Conservation (phyloP, 2,888 invertebrate species). For the Synergus japonicus region DNA sequence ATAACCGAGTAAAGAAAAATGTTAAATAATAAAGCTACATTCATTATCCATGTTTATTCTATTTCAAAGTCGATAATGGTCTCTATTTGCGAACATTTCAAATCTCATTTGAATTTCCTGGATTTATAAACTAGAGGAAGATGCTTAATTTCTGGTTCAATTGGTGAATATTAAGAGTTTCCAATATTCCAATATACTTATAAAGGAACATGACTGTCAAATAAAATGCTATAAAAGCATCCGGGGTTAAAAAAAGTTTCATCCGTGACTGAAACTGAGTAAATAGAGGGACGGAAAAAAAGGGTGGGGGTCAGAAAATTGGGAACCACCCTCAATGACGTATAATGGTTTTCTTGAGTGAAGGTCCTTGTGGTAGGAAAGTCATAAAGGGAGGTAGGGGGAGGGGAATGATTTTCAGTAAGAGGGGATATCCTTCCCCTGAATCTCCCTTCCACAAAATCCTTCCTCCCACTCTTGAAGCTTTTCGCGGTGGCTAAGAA, state of each 20-base stretch:
- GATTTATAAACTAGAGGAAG: no score
- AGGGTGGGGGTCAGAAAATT: neutral
- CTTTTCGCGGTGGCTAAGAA: conserved; percentile 31
- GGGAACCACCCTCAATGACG: neutral
- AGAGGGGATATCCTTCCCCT: neutral
- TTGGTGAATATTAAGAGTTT: no score
- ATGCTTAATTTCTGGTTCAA: no score
- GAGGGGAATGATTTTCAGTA: neutral
- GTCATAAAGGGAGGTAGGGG: neutral
- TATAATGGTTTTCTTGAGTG: neutral
- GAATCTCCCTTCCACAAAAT: neutral
- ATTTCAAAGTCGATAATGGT: no score
- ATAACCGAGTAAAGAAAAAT: no score
- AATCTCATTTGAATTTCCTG: no score
- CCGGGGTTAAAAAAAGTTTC: neutral
- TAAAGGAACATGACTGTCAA: neutral
- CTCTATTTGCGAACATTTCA: no score
- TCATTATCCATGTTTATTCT: no score
- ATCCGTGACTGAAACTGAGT: neutral
- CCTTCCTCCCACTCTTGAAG: neutral
- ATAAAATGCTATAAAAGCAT: neutral
- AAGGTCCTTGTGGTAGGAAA: conserved; percentile 1
- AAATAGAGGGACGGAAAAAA: neutral
- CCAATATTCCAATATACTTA: neutral
- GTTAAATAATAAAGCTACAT: no score